Base-by-base conservation (phyloP, 2,888 invertebrate genomes). In the Drosophila subsilvestris region DNA sequence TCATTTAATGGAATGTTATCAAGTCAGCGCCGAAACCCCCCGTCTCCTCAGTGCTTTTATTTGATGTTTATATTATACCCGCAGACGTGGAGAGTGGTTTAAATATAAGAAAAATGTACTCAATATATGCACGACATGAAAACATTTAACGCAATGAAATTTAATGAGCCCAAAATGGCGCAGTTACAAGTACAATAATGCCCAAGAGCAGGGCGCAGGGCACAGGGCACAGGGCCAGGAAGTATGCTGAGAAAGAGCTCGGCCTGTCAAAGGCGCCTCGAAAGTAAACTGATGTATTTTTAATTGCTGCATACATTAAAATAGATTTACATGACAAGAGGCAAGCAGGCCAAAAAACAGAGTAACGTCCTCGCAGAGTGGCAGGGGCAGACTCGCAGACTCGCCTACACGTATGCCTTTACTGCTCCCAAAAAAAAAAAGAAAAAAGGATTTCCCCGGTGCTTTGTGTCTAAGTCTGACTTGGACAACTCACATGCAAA, bases 231-330 rank as follows among this genome's bases (percentile, higher is more conserved):
- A 14, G 42, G 47, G 59, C 10, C 63, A 66, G 58, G 63, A 72
- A 58, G 54, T 55, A 51, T 58, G 43, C 14, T 47, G 29, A 48
- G 7, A n/a, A 7, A 7, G 14, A 2, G 14, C 60, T 32, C 20
- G n/a, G 49, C 37, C 70, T 53, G 45, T 51, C 45, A 63, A 65
- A 63, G 58, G 54, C 49, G 18, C 48, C 57, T 29, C 45, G 49
- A 60, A 68, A 61, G 53, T 47, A 59, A 80, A 66, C 66, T 80
- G 74, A 86, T 88, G 80, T 83, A 72, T 86, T 88, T 88, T 86
- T 88, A 88, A 88, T 88, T 85, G 79, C 75, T 83, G 86, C 79
- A 88, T 88, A 83, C 56, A 85, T 85, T 88, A 85, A 75, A 80
- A 86, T 88, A 88, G 78, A 84, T 88, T 83, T 88, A 74, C 74